Conservation (phyloP, 2,113 vertebrate species). For the Eolophus roseicapilla region DNA sequence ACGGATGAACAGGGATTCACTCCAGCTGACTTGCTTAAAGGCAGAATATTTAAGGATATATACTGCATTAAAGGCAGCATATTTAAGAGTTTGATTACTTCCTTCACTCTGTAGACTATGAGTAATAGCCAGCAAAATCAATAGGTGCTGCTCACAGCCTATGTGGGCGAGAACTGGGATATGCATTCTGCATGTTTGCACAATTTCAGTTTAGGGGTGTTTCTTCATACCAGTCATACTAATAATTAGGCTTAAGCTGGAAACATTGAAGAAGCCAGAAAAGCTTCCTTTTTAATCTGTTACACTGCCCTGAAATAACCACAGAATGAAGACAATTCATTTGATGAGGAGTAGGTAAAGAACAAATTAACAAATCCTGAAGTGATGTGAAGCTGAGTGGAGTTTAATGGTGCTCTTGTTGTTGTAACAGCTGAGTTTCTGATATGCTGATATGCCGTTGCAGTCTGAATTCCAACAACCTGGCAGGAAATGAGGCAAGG, state of each 20-base stretch:
- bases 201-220: not conserved
- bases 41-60: not conserved
- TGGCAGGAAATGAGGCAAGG: not conserved
- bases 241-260: not conserved
- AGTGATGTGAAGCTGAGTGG: not conserved
- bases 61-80: not conserved
- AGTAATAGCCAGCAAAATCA: not conserved
- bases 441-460: not conserved
- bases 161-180: not conserved
- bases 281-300: not conserved
- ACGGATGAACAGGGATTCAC: not conserved
- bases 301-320: not conserved
- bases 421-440: not conserved
- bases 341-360: not conserved
- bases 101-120: not conserved
- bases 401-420: not conserved
- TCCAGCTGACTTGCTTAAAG: constrained; percentile 5
- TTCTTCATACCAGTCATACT: not conserved
- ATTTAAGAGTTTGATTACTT: not conserved
- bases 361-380: not conserved
- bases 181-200: not conserved
- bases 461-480: not conserved
- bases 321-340: not conserved
- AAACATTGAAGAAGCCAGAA: not conserved
- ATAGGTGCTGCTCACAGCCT: not conserved